Evolutionary conservation across 2,888 invertebrate genomes (phyloP).

Genomic region (Serrognathus titanus): DNA sequence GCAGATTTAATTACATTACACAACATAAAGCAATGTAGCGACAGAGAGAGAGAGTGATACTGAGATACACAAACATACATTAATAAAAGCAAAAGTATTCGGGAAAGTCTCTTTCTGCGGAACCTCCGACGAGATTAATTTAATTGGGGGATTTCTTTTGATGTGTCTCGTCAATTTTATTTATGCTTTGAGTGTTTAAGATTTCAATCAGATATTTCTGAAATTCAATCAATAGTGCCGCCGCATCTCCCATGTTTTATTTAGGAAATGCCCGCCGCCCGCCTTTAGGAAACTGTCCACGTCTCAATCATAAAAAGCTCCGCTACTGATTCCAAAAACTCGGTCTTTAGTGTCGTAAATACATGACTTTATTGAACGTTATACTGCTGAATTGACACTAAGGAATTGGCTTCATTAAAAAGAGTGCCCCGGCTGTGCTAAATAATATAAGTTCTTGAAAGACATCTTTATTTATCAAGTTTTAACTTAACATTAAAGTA

Average conservation of each 20-base stretch:
- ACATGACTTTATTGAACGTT: conserved; percentile 16
- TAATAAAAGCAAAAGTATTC: background rate
- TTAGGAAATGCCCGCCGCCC: background rate
- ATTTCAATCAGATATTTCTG: conserved; percentile 13
- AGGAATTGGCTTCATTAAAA: conserved; percentile 16
- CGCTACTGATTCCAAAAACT: conserved; percentile 6
- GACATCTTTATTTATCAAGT: no score
- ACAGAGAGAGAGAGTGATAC: no score
- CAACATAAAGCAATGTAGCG: background rate
- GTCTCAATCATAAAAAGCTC: conserved; percentile 12
- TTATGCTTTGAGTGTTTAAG: conserved; percentile 8
- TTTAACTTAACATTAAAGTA: no score
- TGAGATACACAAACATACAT: background rate
- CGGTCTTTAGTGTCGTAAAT: conserved; percentile 11
- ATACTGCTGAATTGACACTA: conserved; percentile 10
- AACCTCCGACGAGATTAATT: conserved; percentile 12
- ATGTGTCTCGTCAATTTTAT: conserved; percentile 17
- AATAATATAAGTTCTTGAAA: no score
- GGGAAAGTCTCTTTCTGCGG: conserved; percentile 1
- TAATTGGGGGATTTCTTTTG: conserved; percentile 20
- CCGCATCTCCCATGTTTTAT: background rate
- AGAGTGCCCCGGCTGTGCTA: conserved; percentile 7
- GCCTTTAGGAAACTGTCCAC: conserved; percentile 2
- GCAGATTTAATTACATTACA: no score
- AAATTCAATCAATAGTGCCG: conserved; percentile 15